Conservation (phyloP, 2,797 vertebrate species). For the Enteromius paludinosus region DNA sequence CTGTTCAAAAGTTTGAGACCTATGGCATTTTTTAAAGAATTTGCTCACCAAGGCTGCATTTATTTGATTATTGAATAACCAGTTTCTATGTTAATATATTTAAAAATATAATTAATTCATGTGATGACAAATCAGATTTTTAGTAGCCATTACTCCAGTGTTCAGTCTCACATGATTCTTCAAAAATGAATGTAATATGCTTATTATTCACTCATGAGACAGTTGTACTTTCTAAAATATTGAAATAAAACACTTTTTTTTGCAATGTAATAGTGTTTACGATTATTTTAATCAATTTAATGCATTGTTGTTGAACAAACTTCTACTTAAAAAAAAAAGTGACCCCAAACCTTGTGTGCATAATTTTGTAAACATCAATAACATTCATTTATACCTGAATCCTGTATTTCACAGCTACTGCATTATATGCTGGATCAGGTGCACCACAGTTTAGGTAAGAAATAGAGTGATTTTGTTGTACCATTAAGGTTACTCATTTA, state of each 20-base stretch:
- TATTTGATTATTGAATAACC: neutral
- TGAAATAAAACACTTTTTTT: no score
- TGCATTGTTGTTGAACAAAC: neutral
- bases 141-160: neutral
- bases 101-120: neutral
- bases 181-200: neutral
- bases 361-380: neutral
- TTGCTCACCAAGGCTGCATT: neutral
- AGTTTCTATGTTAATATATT: neutral
- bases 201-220: neutral
- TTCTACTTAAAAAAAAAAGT: neutral
- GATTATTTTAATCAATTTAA: neutral
- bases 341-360: neutral
- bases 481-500: neutral
- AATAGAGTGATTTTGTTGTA: constrained; percentile 27
- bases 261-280: neutral
- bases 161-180: neutral
- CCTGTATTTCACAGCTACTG: constrained; percentile 68
- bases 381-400: neutral
- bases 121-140: neutral
- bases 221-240: neutral
- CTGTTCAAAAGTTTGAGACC: neutral
- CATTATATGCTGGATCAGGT: constrained; percentile 56
- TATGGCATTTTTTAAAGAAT: neutral
- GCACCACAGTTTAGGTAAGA: constrained; percentile 68